Evolutionary conservation across 1,140 invertebrate genomes (phyloP).

Genomic region (Latrodectus geometricus): DNA sequence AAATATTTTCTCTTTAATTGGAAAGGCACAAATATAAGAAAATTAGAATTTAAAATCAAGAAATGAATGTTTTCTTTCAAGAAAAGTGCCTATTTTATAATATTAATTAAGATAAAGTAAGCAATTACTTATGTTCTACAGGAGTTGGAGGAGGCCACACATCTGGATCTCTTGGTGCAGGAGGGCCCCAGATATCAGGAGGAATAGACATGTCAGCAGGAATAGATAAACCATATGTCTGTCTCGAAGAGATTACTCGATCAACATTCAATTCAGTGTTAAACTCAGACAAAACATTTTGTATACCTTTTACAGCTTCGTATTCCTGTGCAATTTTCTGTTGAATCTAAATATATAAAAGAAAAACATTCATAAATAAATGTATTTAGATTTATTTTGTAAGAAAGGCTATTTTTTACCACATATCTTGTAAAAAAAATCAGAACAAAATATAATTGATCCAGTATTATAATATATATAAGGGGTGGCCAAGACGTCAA

Average conservation of each 20-base stretch:
- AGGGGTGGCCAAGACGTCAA: too few relatives aligned
- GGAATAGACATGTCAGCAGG: constrained; percentile 76
- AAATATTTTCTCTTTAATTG: too few relatives aligned
- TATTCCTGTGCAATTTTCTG: constrained; percentile 90
- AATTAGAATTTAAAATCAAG: background rate
- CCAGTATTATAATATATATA: too few relatives aligned
- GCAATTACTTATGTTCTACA: constrained; percentile 77
- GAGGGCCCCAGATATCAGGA: constrained; percentile 81
- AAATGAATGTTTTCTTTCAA: background rate
- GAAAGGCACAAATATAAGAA: too few relatives aligned
- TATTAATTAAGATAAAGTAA: background rate
- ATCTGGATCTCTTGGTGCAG: constrained; percentile 79
- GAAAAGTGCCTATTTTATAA: background rate
- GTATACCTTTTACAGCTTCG: constrained; percentile 88
- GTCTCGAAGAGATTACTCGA: constrained; percentile 38
- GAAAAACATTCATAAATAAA: constrained; percentile 36
- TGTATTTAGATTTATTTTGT: background rate
- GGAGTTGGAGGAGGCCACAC: constrained; percentile 91
- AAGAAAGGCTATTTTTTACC: too few relatives aligned
- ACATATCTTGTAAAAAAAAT: too few relatives aligned
- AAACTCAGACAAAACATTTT: constrained; percentile 77
- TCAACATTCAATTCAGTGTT: constrained; percentile 74
- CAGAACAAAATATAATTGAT: too few relatives aligned
- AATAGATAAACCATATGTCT: constrained; percentile 32
- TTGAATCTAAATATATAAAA: constrained; percentile 77